A percentile compares a stretch with the other conserved stretches of the same genome.
phyloP scores from a whole-genome alignment of 2,888 invertebrate genomes.

The Anarsia innoxiella region DNA sequence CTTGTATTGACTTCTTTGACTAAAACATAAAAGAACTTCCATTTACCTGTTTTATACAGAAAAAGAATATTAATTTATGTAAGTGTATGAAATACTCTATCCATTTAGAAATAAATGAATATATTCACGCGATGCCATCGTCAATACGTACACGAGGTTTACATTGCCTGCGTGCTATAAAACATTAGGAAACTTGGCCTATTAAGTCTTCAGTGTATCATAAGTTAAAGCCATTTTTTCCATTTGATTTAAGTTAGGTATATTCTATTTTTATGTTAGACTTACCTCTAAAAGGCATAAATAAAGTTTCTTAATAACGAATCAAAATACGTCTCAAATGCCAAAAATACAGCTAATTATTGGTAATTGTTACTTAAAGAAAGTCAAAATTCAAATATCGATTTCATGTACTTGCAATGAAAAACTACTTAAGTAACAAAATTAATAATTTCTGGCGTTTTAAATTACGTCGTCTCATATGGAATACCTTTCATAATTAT shows the following conservation, averaged over 20 bases:
- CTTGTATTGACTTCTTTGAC: background rate
- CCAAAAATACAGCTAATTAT: background rate
- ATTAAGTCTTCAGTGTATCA: background rate
- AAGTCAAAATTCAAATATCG: too few species aligned
- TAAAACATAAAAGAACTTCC: background rate
- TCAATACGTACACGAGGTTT: constrained; percentile 2
- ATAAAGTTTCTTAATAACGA: too few species aligned
- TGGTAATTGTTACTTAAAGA: too few species aligned
- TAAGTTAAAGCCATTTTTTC: background rate
- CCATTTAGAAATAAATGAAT: background rate
- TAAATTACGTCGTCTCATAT: too few species aligned
- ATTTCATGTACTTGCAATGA: too few species aligned
- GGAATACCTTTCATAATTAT: too few species aligned
- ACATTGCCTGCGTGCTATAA: constrained; percentile 1
- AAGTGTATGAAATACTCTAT: background rate
- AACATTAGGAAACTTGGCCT: background rate
- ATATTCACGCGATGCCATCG: background rate
- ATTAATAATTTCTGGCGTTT: too few species aligned
- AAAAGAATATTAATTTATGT: background rate
- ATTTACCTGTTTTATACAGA: background rate
- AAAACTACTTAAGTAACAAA: too few species aligned
- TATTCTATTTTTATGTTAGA: background rate
- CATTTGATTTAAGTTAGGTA: background rate
- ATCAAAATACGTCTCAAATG: background rate
- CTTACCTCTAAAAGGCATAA: too few species aligned